Base-by-base conservation (phyloP, 2,113 vertebrate species). In the Mungos mungo region DNA sequence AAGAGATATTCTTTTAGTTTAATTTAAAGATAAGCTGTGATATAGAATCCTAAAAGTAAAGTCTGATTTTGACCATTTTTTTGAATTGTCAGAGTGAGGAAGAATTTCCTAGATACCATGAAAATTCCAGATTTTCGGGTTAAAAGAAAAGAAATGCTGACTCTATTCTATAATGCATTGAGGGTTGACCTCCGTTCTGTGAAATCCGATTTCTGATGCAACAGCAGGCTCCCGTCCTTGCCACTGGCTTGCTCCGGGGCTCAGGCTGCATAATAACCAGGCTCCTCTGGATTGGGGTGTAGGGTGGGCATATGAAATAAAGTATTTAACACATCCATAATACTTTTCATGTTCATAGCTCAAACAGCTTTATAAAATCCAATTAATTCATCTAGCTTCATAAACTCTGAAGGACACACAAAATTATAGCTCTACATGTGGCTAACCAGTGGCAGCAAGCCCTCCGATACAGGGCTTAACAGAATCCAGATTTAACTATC, bases 361-460 rank as follows among this genome's bases (percentile, higher is more conserved):
- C 63, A 91, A 83, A 97, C 50, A 91, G 77, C 41, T 85, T 88
- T 89, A 84, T 74, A 95, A 97, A 92, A 87, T 72, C 45, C 83
- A 92, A 93, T 97, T 84, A 93, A 95, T 89, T 92, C 57, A 96
- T 92, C 71, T 79, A 72, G 47, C 41, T 88, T 93, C 87, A 92
- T 81, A 80, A 95, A 86, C 50, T 72, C 71, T 52, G 74, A 95
- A 97, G 93, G 84, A 76, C 63, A 60, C 25, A 76, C 31, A 82
- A 50, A 90, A 92, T 92, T 52, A 71, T 12, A 76, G 84, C 23
- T 82, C 65, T 54, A 52, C 21, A 16, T 2, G 11, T 69, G n/a
- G 86, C 23, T 94, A n/a, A 29, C 23, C 33, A 45, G 1, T 15
- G 23, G 50, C 16, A 69, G 35, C 25, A 60, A 65, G n/a, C 41